Evolutionary conservation across 2,113 vertebrate species (phyloP).

Genomic region (Rhadina sibilatrix): DNA sequence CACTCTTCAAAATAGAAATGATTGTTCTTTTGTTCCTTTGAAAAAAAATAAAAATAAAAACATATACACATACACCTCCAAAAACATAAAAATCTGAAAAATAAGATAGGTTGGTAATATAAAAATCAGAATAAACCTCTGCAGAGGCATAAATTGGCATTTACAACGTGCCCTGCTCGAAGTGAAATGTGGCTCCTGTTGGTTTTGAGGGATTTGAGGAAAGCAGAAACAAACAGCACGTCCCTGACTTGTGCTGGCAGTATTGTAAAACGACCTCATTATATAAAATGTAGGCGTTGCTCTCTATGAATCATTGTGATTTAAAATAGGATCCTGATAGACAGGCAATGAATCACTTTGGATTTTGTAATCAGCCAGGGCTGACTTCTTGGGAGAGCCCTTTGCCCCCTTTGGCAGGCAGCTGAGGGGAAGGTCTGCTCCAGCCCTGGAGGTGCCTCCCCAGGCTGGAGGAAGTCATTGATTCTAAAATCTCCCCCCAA

Average conservation of each 20-base stretch:
- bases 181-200: not conserved
- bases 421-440: constrained; percentile 20
- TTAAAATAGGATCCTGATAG: constrained; percentile 57
- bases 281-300: constrained; percentile 39
- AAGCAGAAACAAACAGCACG: not conserved
- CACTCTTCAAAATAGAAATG: not conserved
- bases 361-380: constrained; percentile 77
- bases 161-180: not conserved
- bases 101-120: not conserved
- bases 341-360: constrained; percentile 65
- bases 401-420: constrained; percentile 79
- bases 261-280: not conserved
- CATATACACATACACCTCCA: not conserved
- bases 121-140: not conserved
- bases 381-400: constrained; percentile 70
- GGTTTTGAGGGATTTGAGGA: not conserved
- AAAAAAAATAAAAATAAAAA: too few relatives aligned
- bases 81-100: not conserved
- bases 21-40: not conserved
- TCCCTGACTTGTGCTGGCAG: not conserved
- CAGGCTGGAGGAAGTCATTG: constrained; percentile 43
- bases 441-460: constrained; percentile 43
- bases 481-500: constrained; percentile 11
- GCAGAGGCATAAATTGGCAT: not conserved
- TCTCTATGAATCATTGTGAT: constrained; percentile 56